Base-by-base conservation (phyloP, 2,113 vertebrate genomes). In the Leptosomus discolor region DNA sequence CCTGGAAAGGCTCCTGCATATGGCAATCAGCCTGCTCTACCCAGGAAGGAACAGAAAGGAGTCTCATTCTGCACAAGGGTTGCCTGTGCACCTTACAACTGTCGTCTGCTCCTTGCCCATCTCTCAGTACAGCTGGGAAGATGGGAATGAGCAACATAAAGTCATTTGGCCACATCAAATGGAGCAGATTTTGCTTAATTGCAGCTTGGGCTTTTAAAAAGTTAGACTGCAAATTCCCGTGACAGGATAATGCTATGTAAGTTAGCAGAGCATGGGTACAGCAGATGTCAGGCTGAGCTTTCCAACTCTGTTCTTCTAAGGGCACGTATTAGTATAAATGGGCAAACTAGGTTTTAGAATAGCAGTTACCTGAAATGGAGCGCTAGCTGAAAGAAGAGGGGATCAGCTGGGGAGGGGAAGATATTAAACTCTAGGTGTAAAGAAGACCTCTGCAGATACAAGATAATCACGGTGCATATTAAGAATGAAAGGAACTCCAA, bases 401-500 rank as follows among this genome's bases (percentile, higher is more conserved):
- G 37, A 64, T 41, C 45, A 85, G 58, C 39, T 79, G 51, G n/a
- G 63, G 51, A 76, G 53, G 8, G 30, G 17, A 45, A 75, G 81
- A 64, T 85, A 29, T 29, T 75, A 75, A 94, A 87, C 11, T 60
- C 39, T 7, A 54, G 37, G 27, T 79, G 54, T 85, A 85, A 89
- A 87, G 36, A 63, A 65, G 84, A 54, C 12, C 80, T 94, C 24
- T 73, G 74, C 86, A 51, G 71, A 81, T 86, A 77, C 30, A 90
- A 58, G 60, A 41, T 76, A 85, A 94, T 83, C 74, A 80, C 1
- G 10, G 21, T 71, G 64, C 3, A 1, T 76, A 73, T 65, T 88
- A 53, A 46, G 86, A 97, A 94, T 90, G 45, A 95, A 96, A 94
- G 69, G 46, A 93, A 51, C 45, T 83, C 68, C 22, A 83, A 77